Percentiles rank a stretch among this genome's conserved stretches.
These are phyloP conservation scores for Lithophane ornitopus DNA, from an alignment of 2,888 invertebrate species.

Conservation along the genomic window DNA sequence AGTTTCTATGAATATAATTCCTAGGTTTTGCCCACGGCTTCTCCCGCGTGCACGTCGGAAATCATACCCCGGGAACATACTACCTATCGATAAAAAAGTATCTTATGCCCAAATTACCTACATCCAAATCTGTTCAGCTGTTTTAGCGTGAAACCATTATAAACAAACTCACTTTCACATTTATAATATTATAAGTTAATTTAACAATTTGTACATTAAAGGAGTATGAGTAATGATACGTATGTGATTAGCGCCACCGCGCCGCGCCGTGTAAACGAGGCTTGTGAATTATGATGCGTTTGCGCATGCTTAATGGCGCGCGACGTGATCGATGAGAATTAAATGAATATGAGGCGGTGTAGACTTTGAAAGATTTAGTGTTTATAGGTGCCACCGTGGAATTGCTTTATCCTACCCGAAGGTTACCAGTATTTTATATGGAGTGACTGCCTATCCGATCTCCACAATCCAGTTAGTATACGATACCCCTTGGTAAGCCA, in stretches of 20 bases:
- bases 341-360: constrained; percentile 1
- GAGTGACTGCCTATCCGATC: not conserved
- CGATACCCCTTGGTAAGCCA: not conserved
- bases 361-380: not conserved
- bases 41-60: too few species aligned
- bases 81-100: too few species aligned
- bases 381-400: not conserved
- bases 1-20: constrained; percentile 7
- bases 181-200: not conserved
- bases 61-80: too few species aligned
- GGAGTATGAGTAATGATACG: constrained; percentile 15
- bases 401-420: not conserved
- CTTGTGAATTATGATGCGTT: constrained; percentile 38
- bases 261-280: constrained; percentile 1
- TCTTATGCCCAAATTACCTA: too few species aligned
- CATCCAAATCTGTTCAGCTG: too few species aligned
- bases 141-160: too few species aligned
- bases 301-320: constrained; percentile 38
- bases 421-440: not conserved
- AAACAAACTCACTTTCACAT: too few species aligned
- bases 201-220: constrained; percentile 34
- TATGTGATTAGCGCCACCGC: constrained; percentile 24
- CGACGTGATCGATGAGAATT: constrained; percentile 15
- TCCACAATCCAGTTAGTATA: not conserved
- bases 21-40: too few species aligned